Conservation (phyloP, 2,888 invertebrate species). For the Oxystoma pomonae region DNA sequence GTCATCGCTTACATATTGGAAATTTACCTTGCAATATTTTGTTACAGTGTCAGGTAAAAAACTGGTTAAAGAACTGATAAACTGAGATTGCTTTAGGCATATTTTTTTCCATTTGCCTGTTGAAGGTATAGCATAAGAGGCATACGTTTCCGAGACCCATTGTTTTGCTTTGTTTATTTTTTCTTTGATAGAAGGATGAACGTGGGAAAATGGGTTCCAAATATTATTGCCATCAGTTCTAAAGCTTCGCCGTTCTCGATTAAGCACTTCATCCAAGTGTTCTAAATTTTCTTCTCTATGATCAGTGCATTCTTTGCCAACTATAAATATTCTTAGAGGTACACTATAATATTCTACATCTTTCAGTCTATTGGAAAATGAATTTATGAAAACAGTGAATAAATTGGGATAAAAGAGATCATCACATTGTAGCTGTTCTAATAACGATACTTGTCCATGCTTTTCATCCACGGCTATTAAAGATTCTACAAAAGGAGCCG, state of each 20-base stretch:
- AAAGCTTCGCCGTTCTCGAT: slow-evolving; percentile 32
- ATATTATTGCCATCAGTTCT: slow-evolving; percentile 23
- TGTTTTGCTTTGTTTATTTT: slow-evolving; percentile 74
- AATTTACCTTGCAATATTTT: slow-evolving; percentile 70
- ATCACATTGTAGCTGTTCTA: slow-evolving; percentile 70
- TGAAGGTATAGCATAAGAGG: slow-evolving; percentile 82
- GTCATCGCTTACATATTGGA: slow-evolving; percentile 74
- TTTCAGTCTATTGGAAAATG: slow-evolving; percentile 71
- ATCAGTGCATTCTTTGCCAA: slow-evolving; percentile 66
- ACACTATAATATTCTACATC: slow-evolving; percentile 81
- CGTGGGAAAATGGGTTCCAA: slow-evolving; percentile 38
- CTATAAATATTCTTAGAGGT: slow-evolving; percentile 70
- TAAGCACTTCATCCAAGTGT: slow-evolving; percentile 41
- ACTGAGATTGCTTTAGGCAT: slow-evolving; percentile 74
- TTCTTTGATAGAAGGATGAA: slow-evolving; percentile 60
- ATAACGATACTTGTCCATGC: slow-evolving; percentile 70
- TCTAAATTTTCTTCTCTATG: slow-evolving; percentile 53
- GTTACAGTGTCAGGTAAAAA: slow-evolving; percentile 72
- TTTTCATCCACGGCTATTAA: slow-evolving; percentile 71
- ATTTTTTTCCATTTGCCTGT: slow-evolving; percentile 77
- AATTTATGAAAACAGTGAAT: slow-evolving; percentile 83
- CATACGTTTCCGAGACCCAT: slow-evolving; percentile 83
- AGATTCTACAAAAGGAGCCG: slow-evolving; percentile 77
- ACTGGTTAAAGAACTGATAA: slow-evolving; percentile 72
- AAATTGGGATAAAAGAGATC: slow-evolving; percentile 79